Percentiles rank a stretch among this genome's conserved stretches.
phyloP scores from a whole-genome alignment of 2,888 invertebrate species.

The Parnassius orleans region DNA sequence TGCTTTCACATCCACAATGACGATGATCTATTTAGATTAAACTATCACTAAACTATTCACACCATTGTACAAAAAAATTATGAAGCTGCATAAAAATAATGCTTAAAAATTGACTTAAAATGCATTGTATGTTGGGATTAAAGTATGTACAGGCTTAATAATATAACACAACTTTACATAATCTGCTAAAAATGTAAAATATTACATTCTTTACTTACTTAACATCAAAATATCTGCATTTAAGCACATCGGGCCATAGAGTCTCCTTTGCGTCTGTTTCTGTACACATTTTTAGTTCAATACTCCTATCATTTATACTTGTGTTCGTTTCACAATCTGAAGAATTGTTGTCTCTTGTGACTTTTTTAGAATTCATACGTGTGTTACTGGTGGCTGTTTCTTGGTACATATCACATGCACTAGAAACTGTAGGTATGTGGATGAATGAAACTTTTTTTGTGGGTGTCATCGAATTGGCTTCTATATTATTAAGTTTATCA shows the following conservation, averaged over 20 bases:
- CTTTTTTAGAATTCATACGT: slow-evolving; percentile 14
- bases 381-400: slow-evolving; percentile 27
- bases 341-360: slow-evolving; percentile 34
- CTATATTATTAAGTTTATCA: slow-evolving; percentile 47
- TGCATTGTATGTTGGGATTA: too few relatives aligned
- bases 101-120: too few relatives aligned
- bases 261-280: slow-evolving; percentile 60
- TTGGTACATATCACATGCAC: slow-evolving; percentile 28
- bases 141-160: too few relatives aligned
- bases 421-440: slow-evolving; percentile 50
- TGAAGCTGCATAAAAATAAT: too few relatives aligned
- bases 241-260: slow-evolving; percentile 82
- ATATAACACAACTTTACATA: too few relatives aligned
- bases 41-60: too few relatives aligned
- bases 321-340: slow-evolving; percentile 49
- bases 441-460: slow-evolving; percentile 67
- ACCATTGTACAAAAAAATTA: too few relatives aligned
- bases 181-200: too few relatives aligned
- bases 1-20: too few relatives aligned
- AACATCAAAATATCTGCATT: slow-evolving; percentile 85
- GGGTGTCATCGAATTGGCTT: slow-evolving; percentile 59
- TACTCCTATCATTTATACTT: slow-evolving; percentile 53
- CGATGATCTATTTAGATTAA: too few relatives aligned
- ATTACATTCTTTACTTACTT: slow-evolving; percentile 83
- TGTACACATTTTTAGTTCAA: slow-evolving; percentile 57